These are phyloP conservation scores for Steatornis caripensis DNA, from an alignment of 2,113 vertebrate genomes.

Conservation along the genomic window DNA sequence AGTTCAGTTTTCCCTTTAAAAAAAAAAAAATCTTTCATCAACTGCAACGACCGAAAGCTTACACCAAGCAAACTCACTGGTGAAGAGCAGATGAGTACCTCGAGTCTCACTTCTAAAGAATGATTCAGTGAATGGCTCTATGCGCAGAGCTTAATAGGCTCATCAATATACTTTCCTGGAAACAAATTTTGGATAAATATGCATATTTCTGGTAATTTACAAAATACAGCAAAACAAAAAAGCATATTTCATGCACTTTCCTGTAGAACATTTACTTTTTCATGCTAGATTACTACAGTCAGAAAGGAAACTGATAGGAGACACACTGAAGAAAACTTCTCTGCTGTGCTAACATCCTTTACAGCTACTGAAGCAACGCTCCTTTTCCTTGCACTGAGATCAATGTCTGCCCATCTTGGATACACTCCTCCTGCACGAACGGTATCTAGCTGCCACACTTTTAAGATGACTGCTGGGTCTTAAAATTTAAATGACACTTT, in stretches of 20 bases:
- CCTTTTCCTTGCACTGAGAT: neutral
- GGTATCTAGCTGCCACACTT: neutral
- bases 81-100: neutral
- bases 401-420: neutral
- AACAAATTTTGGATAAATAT: neutral
- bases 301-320: neutral
- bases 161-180: neutral
- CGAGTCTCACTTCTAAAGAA: neutral
- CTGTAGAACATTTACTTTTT: neutral
- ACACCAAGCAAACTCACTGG: neutral
- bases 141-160: neutral
- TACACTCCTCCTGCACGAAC: neutral
- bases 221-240: neutral
- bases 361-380: neutral
- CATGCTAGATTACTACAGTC: neutral
- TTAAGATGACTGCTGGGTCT: neutral
- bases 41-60: neutral
- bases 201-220: neutral
- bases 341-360: neutral
- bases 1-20: neutral
- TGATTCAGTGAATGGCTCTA: neutral
- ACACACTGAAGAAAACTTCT: neutral
- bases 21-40: neutral
- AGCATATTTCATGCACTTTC: neutral
- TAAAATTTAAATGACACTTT: neutral